Evolutionary conservation across 2,888 invertebrate genomes (phyloP).

Genomic region (Drosophila borealis): DNA sequence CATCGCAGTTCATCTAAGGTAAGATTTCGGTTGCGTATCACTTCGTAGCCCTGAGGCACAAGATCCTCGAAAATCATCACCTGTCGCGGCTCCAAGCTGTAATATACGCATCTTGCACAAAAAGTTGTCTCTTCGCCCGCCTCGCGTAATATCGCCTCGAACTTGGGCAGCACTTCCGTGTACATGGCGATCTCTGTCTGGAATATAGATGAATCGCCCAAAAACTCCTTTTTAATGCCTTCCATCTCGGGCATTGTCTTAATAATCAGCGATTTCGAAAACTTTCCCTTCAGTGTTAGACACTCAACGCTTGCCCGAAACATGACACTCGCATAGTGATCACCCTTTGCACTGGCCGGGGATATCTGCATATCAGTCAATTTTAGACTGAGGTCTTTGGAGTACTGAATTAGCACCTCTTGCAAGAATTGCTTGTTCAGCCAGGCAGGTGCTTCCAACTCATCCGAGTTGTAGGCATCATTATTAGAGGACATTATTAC

Average conservation of each 20-base stretch:
- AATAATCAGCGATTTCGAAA: slow-evolving; percentile 59
- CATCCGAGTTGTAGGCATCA: slow-evolving; percentile 30
- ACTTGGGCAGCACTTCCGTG: slow-evolving; percentile 70
- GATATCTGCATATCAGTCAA: slow-evolving; percentile 36
- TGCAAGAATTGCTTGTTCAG: slow-evolving; percentile 25
- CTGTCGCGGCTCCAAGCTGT: slow-evolving; percentile 42
- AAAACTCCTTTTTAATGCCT: slow-evolving; percentile 66
- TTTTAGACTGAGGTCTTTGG: slow-evolving; percentile 26
- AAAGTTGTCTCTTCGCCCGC: slow-evolving; percentile 62
- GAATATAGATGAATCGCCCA: slow-evolving; percentile 62
- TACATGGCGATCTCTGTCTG: slow-evolving; percentile 78
- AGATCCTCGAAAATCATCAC: slow-evolving; percentile 46
- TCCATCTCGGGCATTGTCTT: slow-evolving; percentile 76
- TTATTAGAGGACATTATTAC: slow-evolving; percentile 19
- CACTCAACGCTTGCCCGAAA: slow-evolving; percentile 58
- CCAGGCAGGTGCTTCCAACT: slow-evolving; percentile 36
- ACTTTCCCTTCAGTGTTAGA: slow-evolving; percentile 39
- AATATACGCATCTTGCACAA: slow-evolving; percentile 46
- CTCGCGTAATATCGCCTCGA: slow-evolving; percentile 62
- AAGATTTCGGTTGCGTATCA: slow-evolving; percentile 35
- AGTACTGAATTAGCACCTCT: slow-evolving; percentile 6
- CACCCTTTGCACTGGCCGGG: slow-evolving; percentile 64
- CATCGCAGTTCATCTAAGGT: slow-evolving; percentile 24
- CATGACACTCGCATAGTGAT: slow-evolving; percentile 75
- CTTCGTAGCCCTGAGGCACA: slow-evolving; percentile 22